These are phyloP conservation scores for Papilio polyxenes DNA, from an alignment of 1,140 invertebrate species.

Conservation along the genomic window DNA sequence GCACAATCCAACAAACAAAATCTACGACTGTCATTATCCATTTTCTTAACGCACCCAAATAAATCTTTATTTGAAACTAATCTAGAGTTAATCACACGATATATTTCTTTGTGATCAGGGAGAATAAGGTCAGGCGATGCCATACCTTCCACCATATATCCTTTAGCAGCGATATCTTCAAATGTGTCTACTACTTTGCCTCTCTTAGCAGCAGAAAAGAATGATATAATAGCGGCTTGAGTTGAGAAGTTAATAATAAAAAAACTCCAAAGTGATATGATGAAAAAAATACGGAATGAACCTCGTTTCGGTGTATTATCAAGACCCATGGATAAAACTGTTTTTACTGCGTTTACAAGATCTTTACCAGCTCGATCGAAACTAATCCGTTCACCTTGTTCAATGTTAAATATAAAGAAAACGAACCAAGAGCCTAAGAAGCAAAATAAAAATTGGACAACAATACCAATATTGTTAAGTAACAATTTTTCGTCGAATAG, in stretches of 20 bases:
- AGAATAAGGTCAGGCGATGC: constrained; percentile 71
- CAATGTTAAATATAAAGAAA: constrained; percentile 60
- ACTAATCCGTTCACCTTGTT: constrained; percentile 50
- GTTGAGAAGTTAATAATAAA: constrained; percentile 71
- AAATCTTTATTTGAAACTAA: constrained; percentile 59
- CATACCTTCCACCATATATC: constrained; percentile 70
- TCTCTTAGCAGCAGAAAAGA: constrained; percentile 69
- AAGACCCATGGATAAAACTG: constrained; percentile 60
- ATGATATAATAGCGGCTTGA: constrained; percentile 75
- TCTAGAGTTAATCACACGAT: constrained; percentile 64
- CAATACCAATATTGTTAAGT: constrained; percentile 47
- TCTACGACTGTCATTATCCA: constrained; percentile 62
- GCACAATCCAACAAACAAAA: constrained; percentile 76
- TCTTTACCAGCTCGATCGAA: constrained; percentile 70
- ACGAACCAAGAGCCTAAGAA: constrained; percentile 65
- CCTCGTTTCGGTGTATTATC: constrained; percentile 55
- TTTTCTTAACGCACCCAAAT: constrained; percentile 62
- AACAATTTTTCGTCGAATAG: constrained; percentile 63
- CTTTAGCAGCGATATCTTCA: constrained; percentile 69
- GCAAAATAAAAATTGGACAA: constrained; percentile 57
- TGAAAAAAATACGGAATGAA: constrained; percentile 66
- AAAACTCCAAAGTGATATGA: constrained; percentile 66
- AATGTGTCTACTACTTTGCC: constrained; percentile 74
- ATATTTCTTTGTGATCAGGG: constrained; percentile 65
- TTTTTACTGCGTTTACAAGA: constrained; percentile 64